These are phyloP conservation scores for Andinoacara biseriatus DNA, from an alignment of 2,113 vertebrate species.

Conservation along the genomic window DNA sequence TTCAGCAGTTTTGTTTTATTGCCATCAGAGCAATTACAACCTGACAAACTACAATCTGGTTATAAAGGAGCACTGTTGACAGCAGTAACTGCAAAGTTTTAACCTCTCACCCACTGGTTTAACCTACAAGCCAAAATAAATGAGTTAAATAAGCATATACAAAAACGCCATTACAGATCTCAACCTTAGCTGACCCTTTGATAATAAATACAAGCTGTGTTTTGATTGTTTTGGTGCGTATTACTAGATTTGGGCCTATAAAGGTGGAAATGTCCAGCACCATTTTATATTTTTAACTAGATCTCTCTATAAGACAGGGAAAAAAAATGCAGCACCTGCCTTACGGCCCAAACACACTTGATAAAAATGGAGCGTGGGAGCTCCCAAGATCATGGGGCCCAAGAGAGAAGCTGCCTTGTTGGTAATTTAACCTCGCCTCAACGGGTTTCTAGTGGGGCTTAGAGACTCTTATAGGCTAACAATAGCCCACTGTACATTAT, in stretches of 20 bases:
- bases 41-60: neutral
- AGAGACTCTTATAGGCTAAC: neutral
- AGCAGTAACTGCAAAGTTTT: neutral
- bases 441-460: neutral
- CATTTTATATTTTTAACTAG: conserved; percentile 3
- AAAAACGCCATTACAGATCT: neutral
- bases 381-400: neutral
- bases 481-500: neutral
- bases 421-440: neutral
- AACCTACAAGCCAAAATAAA: neutral
- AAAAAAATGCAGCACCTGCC: conserved; percentile 5
- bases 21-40: neutral
- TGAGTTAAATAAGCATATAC: neutral
- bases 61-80: neutral
- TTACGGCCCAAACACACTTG: neutral
- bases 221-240: neutral
- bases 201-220: neutral
- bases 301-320: neutral
- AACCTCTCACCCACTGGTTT: neutral
- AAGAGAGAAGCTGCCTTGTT: neutral
- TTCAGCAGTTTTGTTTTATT: neutral
- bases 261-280: conserved; percentile 5
- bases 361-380: neutral
- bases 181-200: neutral
- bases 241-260: neutral